A percentile compares a stretch with the other conserved stretches of the same genome.
phyloP scores from a whole-genome alignment of 1,140 invertebrate genomes.

The Ericerus pela region DNA sequence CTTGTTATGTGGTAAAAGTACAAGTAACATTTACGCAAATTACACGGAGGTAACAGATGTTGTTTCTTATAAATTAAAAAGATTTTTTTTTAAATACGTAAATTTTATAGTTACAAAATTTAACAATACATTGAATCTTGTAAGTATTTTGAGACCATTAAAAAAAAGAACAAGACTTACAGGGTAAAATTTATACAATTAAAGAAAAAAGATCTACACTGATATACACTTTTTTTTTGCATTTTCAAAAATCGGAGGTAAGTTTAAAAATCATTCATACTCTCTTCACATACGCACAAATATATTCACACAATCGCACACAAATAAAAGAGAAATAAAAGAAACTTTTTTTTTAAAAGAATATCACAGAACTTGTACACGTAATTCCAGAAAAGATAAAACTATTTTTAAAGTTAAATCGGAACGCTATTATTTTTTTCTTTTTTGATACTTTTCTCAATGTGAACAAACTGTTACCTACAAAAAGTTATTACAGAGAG shows the following conservation, averaged over 20 bases:
- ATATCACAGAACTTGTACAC: conserved; percentile 7
- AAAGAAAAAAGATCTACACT: background rate
- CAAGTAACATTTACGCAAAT: conserved; percentile 11
- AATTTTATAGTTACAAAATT: conserved; percentile 12
- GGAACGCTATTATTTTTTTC: conserved; percentile 8
- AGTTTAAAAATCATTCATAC: background rate
- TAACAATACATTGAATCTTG: conserved; percentile 9
- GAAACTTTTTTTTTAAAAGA: conserved; percentile 8
- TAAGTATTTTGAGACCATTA: conserved; percentile 11
- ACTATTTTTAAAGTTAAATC: too few species aligned
- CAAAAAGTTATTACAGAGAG: conserved; percentile 10
- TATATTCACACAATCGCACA: too few species aligned
- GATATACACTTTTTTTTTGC: conserved; percentile 7
- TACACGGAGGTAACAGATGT: conserved; percentile 10
- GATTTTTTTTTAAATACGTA: conserved; percentile 6
- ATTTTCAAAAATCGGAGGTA: too few species aligned
- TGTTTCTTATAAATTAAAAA: conserved; percentile 5
- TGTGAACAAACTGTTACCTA: conserved; percentile 8
- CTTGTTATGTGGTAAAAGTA: conserved; percentile 12
- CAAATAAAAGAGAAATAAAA: conserved; percentile 7
- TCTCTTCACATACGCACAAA: too few species aligned
- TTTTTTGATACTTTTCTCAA: conserved; percentile 4
- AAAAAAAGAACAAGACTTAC: conserved; percentile 8
- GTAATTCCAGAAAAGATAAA: conserved; percentile 7
- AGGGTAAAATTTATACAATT: background rate